These are phyloP conservation scores for Ophiothrix spiculata DNA, from an alignment of 35 echinoderm and acorn worm genomes.

Conservation along the genomic window DNA sequence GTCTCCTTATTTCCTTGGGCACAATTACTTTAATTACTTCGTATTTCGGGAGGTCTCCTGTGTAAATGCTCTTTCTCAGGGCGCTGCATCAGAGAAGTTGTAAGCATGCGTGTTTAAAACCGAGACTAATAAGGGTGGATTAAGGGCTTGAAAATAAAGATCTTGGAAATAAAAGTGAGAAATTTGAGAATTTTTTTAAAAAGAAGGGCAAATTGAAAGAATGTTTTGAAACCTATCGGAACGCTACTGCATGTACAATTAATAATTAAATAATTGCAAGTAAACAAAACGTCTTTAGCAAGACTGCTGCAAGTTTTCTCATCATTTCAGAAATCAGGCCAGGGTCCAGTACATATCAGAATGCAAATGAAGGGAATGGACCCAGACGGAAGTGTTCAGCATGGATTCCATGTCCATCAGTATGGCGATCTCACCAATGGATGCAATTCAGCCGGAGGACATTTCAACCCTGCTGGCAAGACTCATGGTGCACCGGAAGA, in stretches of 20 bases:
- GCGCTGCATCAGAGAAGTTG: too few species aligned
- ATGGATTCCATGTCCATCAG: slow-evolving; percentile 87
- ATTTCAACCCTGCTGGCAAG: slow-evolving; percentile 64
- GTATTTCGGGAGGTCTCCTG: too few species aligned
- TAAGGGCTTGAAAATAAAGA: too few species aligned
- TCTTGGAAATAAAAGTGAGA: too few species aligned
- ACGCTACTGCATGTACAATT: background rate
- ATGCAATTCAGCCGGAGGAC: slow-evolving; percentile 68
- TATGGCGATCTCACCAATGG: slow-evolving; percentile 67
- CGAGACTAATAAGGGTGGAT: too few species aligned
- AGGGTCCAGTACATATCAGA: background rate
- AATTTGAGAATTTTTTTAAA: too few species aligned
- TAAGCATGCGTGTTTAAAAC: too few species aligned
- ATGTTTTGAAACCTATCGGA: background rate
- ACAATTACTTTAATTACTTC: too few species aligned
- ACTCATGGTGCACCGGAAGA: slow-evolving; percentile 61
- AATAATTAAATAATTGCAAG: background rate
- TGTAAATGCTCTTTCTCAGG: too few species aligned
- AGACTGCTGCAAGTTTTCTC: background rate
- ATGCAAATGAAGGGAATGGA: background rate
- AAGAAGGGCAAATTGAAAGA: background rate
- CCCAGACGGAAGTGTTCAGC: background rate
- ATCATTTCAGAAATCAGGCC: background rate
- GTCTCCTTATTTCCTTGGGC: too few species aligned
- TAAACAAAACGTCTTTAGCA: background rate